A percentile compares a stretch with the other conserved stretches of the same genome.
phyloP scores from a whole-genome alignment of 1,140 invertebrate genomes.

The Danaus plexippus region DNA sequence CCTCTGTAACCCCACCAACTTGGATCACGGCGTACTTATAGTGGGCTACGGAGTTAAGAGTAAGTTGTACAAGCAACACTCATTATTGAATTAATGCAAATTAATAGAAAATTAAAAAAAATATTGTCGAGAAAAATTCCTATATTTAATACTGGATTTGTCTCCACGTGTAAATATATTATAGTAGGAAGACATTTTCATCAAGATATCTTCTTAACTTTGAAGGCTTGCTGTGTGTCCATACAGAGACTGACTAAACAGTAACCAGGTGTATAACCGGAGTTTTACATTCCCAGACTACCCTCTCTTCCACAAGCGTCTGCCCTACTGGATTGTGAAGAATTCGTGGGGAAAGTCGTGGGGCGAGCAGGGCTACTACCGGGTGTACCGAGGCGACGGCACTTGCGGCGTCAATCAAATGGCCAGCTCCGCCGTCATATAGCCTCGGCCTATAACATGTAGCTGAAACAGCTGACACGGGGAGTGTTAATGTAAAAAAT shows the following conservation, averaged over 20 bases:
- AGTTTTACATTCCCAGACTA: constrained; percentile 77
- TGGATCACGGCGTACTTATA: constrained; percentile 95
- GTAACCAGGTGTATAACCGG: background rate
- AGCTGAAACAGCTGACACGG: too few relatives aligned
- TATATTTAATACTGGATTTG: background rate
- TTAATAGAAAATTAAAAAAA: too few relatives aligned
- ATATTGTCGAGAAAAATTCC: background rate
- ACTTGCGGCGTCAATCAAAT: constrained; percentile 95
- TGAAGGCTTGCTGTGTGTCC: too few relatives aligned
- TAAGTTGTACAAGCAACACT: constrained; percentile 14
- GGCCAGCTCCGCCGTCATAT: constrained; percentile 86
- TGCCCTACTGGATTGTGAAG: constrained; percentile 95
- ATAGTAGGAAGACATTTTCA: background rate
- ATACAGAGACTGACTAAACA: too few relatives aligned
- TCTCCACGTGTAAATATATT: background rate
- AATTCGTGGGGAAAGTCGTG: constrained; percentile 92
- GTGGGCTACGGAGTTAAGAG: constrained; percentile 80
- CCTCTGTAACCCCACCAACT: constrained; percentile 82
- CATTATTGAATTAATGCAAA: too few relatives aligned
- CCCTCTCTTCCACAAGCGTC: constrained; percentile 83
- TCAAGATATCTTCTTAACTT: background rate
- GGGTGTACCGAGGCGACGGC: constrained; percentile 94
- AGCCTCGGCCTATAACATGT: constrained; percentile 1
- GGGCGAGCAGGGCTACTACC: constrained; percentile 95
- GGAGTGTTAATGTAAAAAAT: too few relatives aligned